A percentile compares a stretch with the other conserved stretches of the same genome.
Conservation (phyloP, 2,797 vertebrate genomes). For the Coregonus ussuriensis region DNA sequence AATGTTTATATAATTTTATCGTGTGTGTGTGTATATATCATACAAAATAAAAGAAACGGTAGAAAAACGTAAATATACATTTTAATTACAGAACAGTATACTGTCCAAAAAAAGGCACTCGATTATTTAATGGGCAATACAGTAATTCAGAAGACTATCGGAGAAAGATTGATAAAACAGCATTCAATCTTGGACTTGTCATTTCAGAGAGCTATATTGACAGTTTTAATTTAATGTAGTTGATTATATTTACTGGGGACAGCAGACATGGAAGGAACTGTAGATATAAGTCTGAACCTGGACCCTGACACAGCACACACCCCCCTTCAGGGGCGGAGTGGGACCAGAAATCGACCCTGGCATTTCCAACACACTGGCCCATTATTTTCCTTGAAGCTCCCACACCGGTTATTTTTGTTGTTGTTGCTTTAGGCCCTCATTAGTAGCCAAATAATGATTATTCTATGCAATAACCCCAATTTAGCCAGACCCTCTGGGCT, state of each 20-base stretch:
- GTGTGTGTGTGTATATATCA: too few relatives aligned
- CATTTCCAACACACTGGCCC: too few relatives aligned
- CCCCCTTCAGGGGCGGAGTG: constrained; percentile 6
- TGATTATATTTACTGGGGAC: constrained; percentile 28
- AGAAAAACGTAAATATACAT: constrained; percentile 97
- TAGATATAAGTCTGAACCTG: not conserved
- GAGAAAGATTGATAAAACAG: constrained; percentile 68
- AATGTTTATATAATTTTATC: too few relatives aligned
- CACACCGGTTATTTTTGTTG: too few relatives aligned
- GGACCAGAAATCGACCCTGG: too few relatives aligned
- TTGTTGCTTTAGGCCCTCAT: too few relatives aligned
- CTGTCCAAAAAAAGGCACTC: constrained; percentile 91
- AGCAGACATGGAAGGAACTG: not conserved
- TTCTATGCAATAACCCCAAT: too few relatives aligned
- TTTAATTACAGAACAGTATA: constrained; percentile 93
- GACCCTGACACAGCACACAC: not conserved
- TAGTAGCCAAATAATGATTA: too few relatives aligned
- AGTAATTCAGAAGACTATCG: constrained; percentile 89
- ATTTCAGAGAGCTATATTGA: constrained; percentile 58
- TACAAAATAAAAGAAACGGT: constrained; percentile 69
- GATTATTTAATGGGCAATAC: constrained; percentile 98
- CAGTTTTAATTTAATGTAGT: constrained; percentile 49
- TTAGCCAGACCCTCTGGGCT: too few relatives aligned
- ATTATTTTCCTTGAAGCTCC: too few relatives aligned
- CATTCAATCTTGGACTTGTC: constrained; percentile 61